These are phyloP conservation scores for Elaeidobius kamerunicus DNA, from an alignment of 2,888 invertebrate genomes.

Conservation along the genomic window DNA sequence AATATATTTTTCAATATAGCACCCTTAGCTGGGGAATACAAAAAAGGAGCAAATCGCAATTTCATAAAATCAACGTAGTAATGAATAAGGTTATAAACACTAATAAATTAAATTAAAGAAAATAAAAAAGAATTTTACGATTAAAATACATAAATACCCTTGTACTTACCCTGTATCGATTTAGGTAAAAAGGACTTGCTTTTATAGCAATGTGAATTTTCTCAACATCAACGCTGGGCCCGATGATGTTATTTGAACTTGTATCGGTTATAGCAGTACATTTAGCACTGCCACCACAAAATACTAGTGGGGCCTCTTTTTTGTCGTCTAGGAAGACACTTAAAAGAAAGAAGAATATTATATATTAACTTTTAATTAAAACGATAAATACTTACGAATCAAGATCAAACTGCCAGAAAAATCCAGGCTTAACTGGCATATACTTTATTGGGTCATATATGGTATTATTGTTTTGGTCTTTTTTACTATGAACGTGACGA, in stretches of 20 bases:
- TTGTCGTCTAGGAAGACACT: slow-evolving; percentile 8
- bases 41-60: no score
- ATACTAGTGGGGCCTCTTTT: slow-evolving; percentile 28
- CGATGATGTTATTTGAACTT: slow-evolving; percentile 48
- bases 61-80: no score
- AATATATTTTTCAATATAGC: no score
- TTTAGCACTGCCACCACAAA: slow-evolving; percentile 41
- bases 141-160: no score
- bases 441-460: slow-evolving; percentile 58
- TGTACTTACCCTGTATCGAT: slow-evolving; percentile 41
- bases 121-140: no score
- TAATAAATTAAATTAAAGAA: no score
- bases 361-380: slow-evolving; percentile 1
- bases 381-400: slow-evolving; percentile 52
- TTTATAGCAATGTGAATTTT: slow-evolving; percentile 47
- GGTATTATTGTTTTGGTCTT: slow-evolving; percentile 32
- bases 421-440: slow-evolving; percentile 53
- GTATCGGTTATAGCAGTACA: slow-evolving; percentile 50
- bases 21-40: not conserved
- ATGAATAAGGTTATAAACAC: no score
- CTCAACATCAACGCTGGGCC: slow-evolving; percentile 46
- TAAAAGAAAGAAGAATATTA: slow-evolving; percentile 9
- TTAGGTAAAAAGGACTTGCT: slow-evolving; percentile 42
- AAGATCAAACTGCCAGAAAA: slow-evolving; percentile 69
- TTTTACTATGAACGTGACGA: slow-evolving; percentile 53